Conservation (phyloP, 2,113 vertebrate species). For the Alouatta palliata region DNA sequence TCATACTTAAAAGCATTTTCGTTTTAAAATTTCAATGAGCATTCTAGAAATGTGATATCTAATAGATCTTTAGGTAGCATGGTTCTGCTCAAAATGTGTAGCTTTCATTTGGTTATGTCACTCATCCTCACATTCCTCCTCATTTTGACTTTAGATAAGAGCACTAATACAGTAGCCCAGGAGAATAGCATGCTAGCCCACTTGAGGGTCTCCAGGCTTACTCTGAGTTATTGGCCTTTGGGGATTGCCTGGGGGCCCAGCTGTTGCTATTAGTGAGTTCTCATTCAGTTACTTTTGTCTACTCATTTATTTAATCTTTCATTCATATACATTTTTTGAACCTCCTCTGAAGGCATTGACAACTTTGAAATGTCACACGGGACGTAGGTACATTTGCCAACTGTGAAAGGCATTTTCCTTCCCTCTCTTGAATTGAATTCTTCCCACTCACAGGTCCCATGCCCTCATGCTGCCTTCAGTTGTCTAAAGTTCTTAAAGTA, state of each 20-base stretch:
- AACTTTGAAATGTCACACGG: neutral
- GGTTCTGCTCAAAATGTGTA: neutral
- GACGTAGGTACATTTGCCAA: neutral
- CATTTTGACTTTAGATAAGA: neutral
- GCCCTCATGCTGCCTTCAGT: neutral
- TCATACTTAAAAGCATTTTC: slow-evolving; percentile 9
- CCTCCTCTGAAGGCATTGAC: neutral
- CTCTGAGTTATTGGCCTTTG: neutral
- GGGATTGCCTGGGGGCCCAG: neutral
- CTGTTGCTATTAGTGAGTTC: neutral
- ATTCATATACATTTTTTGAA: neutral
- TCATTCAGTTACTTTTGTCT: neutral
- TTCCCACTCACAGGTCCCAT: neutral
- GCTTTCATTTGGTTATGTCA: neutral
- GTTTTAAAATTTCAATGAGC: neutral
- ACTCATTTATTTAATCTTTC: neutral
- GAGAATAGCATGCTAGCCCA: neutral
- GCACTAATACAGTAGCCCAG: no score
- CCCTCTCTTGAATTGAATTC: neutral
- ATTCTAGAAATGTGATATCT: neutral
- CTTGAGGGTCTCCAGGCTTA: neutral
- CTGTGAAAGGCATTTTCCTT: neutral
- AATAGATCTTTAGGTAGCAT: neutral
- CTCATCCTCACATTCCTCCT: neutral
- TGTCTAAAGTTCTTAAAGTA: neutral